Base-by-base conservation (phyloP, 1,140 invertebrate genomes). In the Trichonephila clavipes region DNA sequence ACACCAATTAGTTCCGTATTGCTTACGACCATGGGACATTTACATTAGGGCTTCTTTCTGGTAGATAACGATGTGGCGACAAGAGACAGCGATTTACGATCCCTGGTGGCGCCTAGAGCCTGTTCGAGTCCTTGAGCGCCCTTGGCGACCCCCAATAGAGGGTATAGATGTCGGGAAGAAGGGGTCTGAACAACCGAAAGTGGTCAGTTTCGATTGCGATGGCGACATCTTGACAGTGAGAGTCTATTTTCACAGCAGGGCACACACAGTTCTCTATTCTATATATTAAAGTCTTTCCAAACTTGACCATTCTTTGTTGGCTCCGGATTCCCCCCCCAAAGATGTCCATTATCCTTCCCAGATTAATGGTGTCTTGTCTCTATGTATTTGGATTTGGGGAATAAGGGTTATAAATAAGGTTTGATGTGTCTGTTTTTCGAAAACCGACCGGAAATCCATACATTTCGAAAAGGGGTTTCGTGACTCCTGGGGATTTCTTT, bases 21-120 rank as follows among this genome's bases (percentile, higher is more conserved):
- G 62, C 82, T 83, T 81, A 81, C 90, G 34, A 89, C 51, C 34
- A 62, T n/a, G 72, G 58, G 72, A 82, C 62, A 88, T 59, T 61
- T 59, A 61, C 72, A 90, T 90, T 90, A 77, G 59, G n/a, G n/a
- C 16, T 61, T 87, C 24, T 40, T 34, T 77, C 51, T 58, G 18
- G 64, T 21, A 34, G 83, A 85, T 87, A 92, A 92, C 66, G 91
- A 92, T 87, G 91, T 92, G 91, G 83, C 82, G 91, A 92, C 91
- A 85, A 44, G 34, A 61, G 82, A 44, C 90, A 10, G 21, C 40
- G 61, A 92, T 92, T 92, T 92, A 87, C 51, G 82, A 61, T 61
- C 44, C 19, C n/a, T 10, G 44, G 5, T 72, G 91, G 64, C 91
- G 83, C 82, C 81, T 66, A 66, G 16, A 16, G 34, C 40, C 40